Conservation (phyloP, 2,797 vertebrate genomes). For the Characodon lateralis region DNA sequence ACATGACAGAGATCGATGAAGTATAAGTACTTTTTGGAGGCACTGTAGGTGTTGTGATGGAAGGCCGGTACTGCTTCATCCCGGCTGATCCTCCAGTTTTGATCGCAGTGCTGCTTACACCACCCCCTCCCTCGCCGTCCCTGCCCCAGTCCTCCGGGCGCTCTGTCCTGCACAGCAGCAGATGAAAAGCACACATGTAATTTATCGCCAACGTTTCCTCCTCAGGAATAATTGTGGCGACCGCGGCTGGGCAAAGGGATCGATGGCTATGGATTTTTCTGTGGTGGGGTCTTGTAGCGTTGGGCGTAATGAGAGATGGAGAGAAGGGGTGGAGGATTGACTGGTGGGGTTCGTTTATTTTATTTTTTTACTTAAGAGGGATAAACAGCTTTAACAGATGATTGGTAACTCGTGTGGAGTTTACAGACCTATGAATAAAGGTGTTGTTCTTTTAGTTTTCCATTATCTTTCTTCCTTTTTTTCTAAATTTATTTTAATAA, state of each 20-base stretch:
- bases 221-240: slow-evolving; percentile 99
- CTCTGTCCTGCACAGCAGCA: slow-evolving; percentile 90
- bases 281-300: slow-evolving; percentile 97
- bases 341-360: slow-evolving; percentile 81
- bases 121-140: slow-evolving; percentile 78
- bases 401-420: slow-evolving; percentile 34
- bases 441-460: not conserved
- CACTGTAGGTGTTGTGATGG: not conserved
- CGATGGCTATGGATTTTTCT: slow-evolving; percentile 96
- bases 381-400: slow-evolving; percentile 47
- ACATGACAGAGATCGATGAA: not conserved
- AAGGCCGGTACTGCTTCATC: slow-evolving; percentile 76
- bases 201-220: slow-evolving; percentile 98
- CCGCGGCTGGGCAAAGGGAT: slow-evolving; percentile 91
- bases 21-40: not conserved
- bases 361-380: slow-evolving; percentile 77
- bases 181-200: slow-evolving; percentile 98
- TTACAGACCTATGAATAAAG: slow-evolving; percentile 62
- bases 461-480: slow-evolving; percentile 5
- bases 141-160: slow-evolving; percentile 71
- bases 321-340: slow-evolving; percentile 51
- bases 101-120: slow-evolving; percentile 85
- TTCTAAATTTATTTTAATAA: slow-evolving; percentile 8
- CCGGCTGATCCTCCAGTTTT: slow-evolving; percentile 82
- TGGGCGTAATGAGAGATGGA: slow-evolving; percentile 94